Conservation (phyloP, 23 tunicate species). For the Ascidia mentula region DNA sequence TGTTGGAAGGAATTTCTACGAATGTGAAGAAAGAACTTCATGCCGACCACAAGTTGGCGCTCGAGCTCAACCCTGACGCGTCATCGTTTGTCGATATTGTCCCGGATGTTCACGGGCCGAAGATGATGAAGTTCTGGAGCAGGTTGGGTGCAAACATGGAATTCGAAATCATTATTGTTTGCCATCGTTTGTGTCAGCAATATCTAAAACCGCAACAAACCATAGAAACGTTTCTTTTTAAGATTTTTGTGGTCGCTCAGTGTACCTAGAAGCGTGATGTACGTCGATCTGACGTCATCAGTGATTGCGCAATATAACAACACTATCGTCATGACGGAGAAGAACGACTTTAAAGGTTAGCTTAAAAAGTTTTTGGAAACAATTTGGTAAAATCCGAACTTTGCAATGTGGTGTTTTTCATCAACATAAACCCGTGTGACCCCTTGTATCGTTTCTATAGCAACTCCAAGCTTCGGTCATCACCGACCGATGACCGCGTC, state of each 20-base stretch:
- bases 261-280: slow-evolving; percentile 68
- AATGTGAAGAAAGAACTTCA: slow-evolving; percentile 42
- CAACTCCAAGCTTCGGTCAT: background rate
- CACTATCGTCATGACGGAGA: slow-evolving; percentile 21
- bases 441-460: background rate
- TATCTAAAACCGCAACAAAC: too few species aligned
- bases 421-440: background rate
- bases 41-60: slow-evolving; percentile 62
- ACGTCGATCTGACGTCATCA: slow-evolving; percentile 63
- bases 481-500: slow-evolving; percentile 15
- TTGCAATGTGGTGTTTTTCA: background rate
- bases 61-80: slow-evolving; percentile 72
- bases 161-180: too few species aligned
- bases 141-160: too few species aligned
- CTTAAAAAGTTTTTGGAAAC: too few species aligned
- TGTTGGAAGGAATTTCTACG: slow-evolving; percentile 64
- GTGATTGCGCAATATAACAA: slow-evolving; percentile 54
- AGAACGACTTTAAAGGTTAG: background rate
- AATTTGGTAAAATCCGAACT: too few species aligned
- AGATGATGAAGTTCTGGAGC: slow-evolving; percentile 81
- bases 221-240: background rate
- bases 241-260: slow-evolving; percentile 87
- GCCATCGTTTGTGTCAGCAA: too few species aligned
- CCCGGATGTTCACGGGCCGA: slow-evolving; percentile 53
- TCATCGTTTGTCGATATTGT: slow-evolving; percentile 40